Evolutionary conservation across 2,888 invertebrate species (phyloP).

Genomic region (Aspidiotus rigidus): DNA sequence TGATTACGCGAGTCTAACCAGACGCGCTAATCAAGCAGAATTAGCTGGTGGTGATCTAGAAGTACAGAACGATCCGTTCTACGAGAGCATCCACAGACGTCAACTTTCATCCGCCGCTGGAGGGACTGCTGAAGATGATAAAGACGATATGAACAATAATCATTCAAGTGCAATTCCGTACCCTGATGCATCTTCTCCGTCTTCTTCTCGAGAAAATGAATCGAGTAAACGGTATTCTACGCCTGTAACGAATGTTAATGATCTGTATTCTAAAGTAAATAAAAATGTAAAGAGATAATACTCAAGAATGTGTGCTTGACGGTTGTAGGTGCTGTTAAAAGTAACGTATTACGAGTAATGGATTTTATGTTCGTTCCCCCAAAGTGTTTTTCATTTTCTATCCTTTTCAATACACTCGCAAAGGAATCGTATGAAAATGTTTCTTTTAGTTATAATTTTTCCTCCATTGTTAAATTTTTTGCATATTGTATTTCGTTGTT

Average conservation of each 20-base stretch:
- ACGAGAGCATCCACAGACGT: slow-evolving; percentile 21
- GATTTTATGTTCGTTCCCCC: too few species aligned
- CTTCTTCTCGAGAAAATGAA: not conserved
- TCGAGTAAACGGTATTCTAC: slow-evolving; percentile 14
- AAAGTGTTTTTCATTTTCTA: too few species aligned
- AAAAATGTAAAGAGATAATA: slow-evolving; percentile 25
- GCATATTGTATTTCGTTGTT: not conserved
- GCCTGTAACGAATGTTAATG: slow-evolving; percentile 25
- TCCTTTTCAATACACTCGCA: too few species aligned
- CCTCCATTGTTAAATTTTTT: not conserved
- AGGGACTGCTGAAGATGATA: slow-evolving; percentile 3
- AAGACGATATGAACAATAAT: slow-evolving; percentile 22
- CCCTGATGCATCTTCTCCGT: not conserved
- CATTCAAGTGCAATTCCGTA: slow-evolving; percentile 6
- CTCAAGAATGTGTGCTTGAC: not conserved
- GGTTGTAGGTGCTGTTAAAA: not conserved
- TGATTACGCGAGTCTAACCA: slow-evolving; percentile 39
- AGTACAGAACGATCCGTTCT: slow-evolving; percentile 13
- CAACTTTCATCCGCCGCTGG: not conserved
- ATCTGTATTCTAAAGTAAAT: slow-evolving; percentile 35
- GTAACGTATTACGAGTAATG: too few species aligned
- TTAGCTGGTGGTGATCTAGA: slow-evolving; percentile 13
- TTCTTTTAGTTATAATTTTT: too few species aligned
- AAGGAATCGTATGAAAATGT: too few species aligned
- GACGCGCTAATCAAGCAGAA: slow-evolving; percentile 25